Percentiles rank a stretch among this genome's conserved stretches.
These are phyloP conservation scores for Apodemia mormo DNA, from an alignment of 2,888 invertebrate species.

Conservation along the genomic window DNA sequence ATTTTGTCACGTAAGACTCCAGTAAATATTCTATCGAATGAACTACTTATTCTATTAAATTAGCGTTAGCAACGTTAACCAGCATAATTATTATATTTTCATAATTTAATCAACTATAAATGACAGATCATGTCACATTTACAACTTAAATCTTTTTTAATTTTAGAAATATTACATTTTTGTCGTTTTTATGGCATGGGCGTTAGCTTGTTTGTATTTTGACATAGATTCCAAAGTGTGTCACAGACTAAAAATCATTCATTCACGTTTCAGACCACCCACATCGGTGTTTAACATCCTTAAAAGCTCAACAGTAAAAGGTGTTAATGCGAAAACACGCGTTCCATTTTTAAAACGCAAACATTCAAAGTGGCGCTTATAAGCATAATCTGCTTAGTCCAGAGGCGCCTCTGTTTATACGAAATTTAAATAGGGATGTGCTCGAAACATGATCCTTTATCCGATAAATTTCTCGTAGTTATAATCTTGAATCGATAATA, in stretches of 20 bases:
- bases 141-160: no score
- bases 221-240: slow-evolving; percentile 36
- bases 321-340: slow-evolving; percentile 73
- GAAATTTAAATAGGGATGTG: slow-evolving; percentile 33
- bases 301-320: slow-evolving; percentile 75
- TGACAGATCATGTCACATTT: no score
- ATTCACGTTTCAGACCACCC: slow-evolving; percentile 61
- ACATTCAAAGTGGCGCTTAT: slow-evolving; percentile 59
- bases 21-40: no score
- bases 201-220: no score
- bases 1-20: no score
- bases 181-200: no score
- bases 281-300: slow-evolving; percentile 53
- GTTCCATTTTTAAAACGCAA: slow-evolving; percentile 71
- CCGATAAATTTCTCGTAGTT: neutral
- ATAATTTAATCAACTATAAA: no score
- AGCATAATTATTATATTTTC: no score
- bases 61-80: no score
- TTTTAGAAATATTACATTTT: no score
- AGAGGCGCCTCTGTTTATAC: slow-evolving; percentile 67
- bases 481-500: neutral
- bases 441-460: neutral
- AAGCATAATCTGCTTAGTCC: slow-evolving; percentile 69
- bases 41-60: no score
- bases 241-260: slow-evolving; percentile 44